Base-by-base conservation (phyloP, 2,888 invertebrate genomes). In the Hydropsyche betteni region DNA sequence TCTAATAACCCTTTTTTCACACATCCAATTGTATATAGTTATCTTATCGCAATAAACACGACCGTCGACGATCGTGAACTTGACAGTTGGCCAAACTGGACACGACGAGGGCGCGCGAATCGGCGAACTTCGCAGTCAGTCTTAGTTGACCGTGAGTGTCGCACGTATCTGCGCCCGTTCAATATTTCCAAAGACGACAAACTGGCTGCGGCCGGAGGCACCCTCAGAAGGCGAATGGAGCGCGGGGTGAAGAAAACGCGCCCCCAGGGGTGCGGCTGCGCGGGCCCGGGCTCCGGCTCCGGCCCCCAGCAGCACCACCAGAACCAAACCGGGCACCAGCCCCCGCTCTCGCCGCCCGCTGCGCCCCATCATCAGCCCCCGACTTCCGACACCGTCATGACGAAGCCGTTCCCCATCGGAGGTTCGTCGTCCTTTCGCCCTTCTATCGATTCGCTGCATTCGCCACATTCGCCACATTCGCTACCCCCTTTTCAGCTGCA, bases 331-430 rank as follows among this genome's bases (percentile, higher is more conserved):
- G 51, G 7, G 53, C 51, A 14, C 10, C 52, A 6, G 55, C 33
- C 53, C 14, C 53, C 75, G 75, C 75, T 74, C 75, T 73, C 76
- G 69, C 70, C 44, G 52, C 69, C 68, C 51, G 64, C 36, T 0
- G 33, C 10, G 61, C 38, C 36, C 64, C 36, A 33, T 36, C 87
- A 92, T 79, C 84, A 92, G 82, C 93, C 94, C 77, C 94, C 94
- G 71, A 93, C 93, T 8, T 91, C 93, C 77, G 94, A 94, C 83
- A 95, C 95, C 68, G 93, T 95, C 72, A 93, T 94, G 89, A 95
- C 95, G 61, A 95, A 95, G 87, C 95, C 95, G 77, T 95, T 95
- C 85, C 95, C 95, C 44, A 92, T 95, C 80, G 89, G 94, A 88
- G 93, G 94, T 94, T 44, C 10, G 24, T 44, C 44, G 6, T 44